Evolutionary conservation across 53 echinoderm and acorn worm species (phyloP).

Genomic region (Pentamera pediparva): DNA sequence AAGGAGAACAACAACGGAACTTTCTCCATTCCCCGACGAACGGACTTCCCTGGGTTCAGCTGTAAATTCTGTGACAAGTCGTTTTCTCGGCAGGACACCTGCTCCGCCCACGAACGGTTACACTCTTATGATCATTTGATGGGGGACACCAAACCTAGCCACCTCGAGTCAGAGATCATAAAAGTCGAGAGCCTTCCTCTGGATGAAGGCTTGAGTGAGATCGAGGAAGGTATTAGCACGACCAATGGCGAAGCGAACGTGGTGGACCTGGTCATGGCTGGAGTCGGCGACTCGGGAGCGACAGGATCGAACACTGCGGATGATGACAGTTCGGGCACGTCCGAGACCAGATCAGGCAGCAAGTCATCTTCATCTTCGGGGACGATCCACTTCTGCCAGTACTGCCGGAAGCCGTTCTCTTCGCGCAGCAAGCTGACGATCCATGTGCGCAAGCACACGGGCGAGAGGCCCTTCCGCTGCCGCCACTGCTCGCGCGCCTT

Average conservation of each 20-base stretch:
- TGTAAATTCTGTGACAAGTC: slow-evolving; percentile 11
- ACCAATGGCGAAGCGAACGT: too few species aligned
- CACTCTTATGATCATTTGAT: too few species aligned
- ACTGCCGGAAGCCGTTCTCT: slow-evolving; percentile 13
- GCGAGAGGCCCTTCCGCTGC: slow-evolving; percentile 10
- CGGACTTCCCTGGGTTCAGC: background rate
- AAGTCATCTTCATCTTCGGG: background rate
- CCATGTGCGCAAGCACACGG: slow-evolving; percentile 15
- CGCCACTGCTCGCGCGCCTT: slow-evolving; percentile 2
- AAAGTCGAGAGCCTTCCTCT: too few species aligned
- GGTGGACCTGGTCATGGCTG: background rate
- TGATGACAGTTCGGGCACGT: background rate
- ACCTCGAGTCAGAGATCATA: too few species aligned
- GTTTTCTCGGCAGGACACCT: background rate
- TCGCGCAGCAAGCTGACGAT: slow-evolving; percentile 6
- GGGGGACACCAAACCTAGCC: too few species aligned
- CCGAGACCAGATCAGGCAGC: background rate
- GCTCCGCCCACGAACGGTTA: background rate
- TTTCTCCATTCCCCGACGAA: background rate
- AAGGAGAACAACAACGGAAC: background rate
- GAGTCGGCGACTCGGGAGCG: background rate
- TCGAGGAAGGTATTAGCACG: too few species aligned
- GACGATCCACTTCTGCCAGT: background rate
- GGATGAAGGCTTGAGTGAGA: too few species aligned
- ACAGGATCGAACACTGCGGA: background rate